These are phyloP conservation scores for Caenorhabditis briggsae DNA, from an alignment of 1,140 invertebrate genomes.

Conservation along the genomic window DNA sequence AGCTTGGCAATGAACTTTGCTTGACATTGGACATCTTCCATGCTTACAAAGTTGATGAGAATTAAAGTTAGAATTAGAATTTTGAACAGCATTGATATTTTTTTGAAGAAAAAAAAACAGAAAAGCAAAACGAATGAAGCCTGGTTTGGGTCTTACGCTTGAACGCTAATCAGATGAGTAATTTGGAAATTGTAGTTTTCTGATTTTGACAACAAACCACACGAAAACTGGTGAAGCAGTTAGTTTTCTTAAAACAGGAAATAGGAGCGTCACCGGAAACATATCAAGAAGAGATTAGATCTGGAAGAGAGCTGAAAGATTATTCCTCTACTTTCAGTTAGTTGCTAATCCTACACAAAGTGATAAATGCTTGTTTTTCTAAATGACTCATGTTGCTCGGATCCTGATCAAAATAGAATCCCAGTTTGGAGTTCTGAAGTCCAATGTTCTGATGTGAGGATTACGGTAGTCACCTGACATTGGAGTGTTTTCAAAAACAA, in stretches of 20 bases:
- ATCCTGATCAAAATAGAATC: too few relatives aligned
- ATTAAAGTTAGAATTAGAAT: not conserved
- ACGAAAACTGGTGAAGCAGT: too few relatives aligned
- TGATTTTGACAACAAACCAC: not conserved
- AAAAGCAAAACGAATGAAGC: not conserved
- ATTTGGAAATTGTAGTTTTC: constrained; percentile 25
- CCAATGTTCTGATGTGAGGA: not conserved
- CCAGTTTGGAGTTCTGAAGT: not conserved
- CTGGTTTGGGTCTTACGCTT: constrained; percentile 16
- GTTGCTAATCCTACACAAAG: constrained; percentile 21
- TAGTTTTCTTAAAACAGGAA: not conserved
- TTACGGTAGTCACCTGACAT: not conserved
- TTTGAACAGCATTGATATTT: not conserved
- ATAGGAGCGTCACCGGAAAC: not conserved
- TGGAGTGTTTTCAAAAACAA: not conserved
- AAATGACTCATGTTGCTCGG: too few relatives aligned
- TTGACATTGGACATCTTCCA: not conserved
- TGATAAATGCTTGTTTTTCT: not conserved
- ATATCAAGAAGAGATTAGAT: not conserved
- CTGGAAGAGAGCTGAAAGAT: not conserved
- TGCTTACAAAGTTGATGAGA: not conserved
- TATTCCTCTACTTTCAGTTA: not conserved
- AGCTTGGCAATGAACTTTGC: constrained; percentile 6
- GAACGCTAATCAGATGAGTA: constrained; percentile 32
- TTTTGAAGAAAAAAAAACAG: not conserved